Evolutionary conservation across 2,797 vertebrate genomes (phyloP), one percentile per base, ranked within the genome.

Genomic region (Oreonectes daqikongensis): DNA sequence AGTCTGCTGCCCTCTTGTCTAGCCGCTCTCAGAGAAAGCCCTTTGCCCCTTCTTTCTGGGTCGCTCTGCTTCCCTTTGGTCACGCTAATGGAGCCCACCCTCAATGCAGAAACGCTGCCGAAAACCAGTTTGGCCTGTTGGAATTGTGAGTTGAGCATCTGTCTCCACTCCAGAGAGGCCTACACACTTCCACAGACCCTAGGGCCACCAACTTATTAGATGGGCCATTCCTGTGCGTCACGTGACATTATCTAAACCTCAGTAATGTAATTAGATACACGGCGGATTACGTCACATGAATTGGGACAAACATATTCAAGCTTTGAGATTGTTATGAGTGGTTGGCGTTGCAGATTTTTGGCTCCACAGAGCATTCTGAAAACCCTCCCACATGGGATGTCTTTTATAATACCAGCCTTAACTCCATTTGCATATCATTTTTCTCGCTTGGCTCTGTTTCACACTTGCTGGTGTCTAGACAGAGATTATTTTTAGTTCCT

Each of bases 1-100:
- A 92, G 92, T 93, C 92, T 92, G 89, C 91, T 92, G 91, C 88
- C 86, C 90, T 89, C 80, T 77, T 81, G 76, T 81, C 76, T 79
- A 61, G 69, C 69, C 32, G 18, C 78, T 79, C 77, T 83, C 81
- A 81, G 81, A 84, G 76, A 84, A 84, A 84, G 83, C 81, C 79
- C 80, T 79, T 84, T 81, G 78, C 82, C 83, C 67, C 70, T 79
- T 82, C 53, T 75, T 61, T 82, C 80, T 70, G 30, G 32, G 75
- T 46, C 67, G 44, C 71, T 83, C 88, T 88, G 90, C 88, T 91
- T 90, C 86, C 79, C 89, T 90, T 90, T 86, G 87, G 87, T 90
- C 89, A 90, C 83, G 86, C 87, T 83, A 72, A 87, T 86, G 78
- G 80, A 85, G 81, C 85, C 86, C 83, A 88, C 87, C 84, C 86